Base-by-base conservation (phyloP, 2,888 invertebrate genomes). In the Artemia sinica region DNA sequence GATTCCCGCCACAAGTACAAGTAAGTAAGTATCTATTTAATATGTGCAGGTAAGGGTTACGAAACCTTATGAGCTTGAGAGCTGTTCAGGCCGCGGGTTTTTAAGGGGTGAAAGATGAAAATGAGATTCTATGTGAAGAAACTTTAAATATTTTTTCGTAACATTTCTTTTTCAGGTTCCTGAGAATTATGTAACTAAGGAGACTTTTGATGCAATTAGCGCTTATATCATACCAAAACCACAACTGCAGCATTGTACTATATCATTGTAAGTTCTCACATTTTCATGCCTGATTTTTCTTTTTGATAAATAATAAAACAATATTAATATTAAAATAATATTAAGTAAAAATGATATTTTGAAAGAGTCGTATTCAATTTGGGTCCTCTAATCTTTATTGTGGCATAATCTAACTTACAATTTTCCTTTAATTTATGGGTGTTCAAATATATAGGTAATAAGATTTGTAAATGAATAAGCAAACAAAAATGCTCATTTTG, bases 141-240 rank as follows among this genome's bases (percentile, higher is more conserved):
- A 41, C 41, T 41, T 41, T 18, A 18, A 41, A 41, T 41, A 41
- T 5, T 41, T 41, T 41, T 41, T 41, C 69, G 50, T 69, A 49
- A 18, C 49, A n/a, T 69, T 67, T n/a, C 28, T 69, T 72, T 74
- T 73, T 13, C 77, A 83, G 80, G 89, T 90, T 70, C 95, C 95
- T 8, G 87, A 89, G 75, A 89, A 91, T 76, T 91, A 87, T 76
- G 86, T 96, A 67, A 88, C 89, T 0, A 94, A 94, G 78, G 94
- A 95, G 75, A 83, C 88, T 28, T 95, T 96, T 81, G 93, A 95
- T 81, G 87, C 90, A 70, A 86, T 95, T 70, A 92, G 89, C 77
- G 90, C 89, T 48, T 96, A 91, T 76, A 91, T 96, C 72, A 96
- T 96, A 76, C 94, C 95, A 6, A 96, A 95, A 79, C 88, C 88